Evolutionary conservation across 23 tunicate species (phyloP).

Genomic region (Trididemnum miniatum): DNA sequence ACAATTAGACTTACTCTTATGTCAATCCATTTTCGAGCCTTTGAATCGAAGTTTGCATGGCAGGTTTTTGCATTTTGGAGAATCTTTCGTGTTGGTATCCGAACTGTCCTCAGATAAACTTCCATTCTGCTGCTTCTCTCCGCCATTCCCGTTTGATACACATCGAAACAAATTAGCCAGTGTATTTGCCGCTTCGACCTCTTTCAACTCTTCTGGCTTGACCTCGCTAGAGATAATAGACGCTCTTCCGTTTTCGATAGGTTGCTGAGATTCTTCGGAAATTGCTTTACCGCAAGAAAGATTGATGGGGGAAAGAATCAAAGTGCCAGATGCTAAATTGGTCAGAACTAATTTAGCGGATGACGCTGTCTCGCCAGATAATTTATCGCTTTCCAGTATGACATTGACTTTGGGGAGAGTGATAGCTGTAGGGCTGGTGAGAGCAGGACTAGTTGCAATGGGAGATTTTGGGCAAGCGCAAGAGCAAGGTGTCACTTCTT

Average conservation of each 20-base stretch:
- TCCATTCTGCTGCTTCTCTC: not conserved
- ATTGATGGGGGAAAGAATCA: slow-evolving; percentile 37
- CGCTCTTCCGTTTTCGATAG: not conserved
- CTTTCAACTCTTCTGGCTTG: slow-evolving; percentile 25
- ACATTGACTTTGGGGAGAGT: slow-evolving; percentile 22
- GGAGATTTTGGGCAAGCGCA: slow-evolving; percentile 23
- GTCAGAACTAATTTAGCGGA: slow-evolving; percentile 36
- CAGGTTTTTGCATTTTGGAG: not conserved
- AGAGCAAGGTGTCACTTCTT: not conserved
- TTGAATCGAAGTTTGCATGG: slow-evolving; percentile 27
- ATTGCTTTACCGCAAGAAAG: not conserved
- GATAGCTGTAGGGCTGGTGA: not conserved
- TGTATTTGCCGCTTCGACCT: slow-evolving; percentile 32
- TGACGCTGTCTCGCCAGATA: not conserved
- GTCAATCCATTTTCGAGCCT: not conserved
- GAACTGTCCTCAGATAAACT: not conserved
- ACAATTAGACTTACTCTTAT: no score
- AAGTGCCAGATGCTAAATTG: slow-evolving; percentile 31
- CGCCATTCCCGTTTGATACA: not conserved
- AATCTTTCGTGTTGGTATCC: not conserved
- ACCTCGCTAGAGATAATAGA: not conserved
- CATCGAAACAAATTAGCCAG: slow-evolving; percentile 16
- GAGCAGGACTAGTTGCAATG: not conserved
- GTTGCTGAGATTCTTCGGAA: not conserved
- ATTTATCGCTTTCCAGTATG: slow-evolving; percentile 5